Evolutionary conservation across 2,113 vertebrate genomes (phyloP).

Genomic region (Carassius carassius): DNA sequence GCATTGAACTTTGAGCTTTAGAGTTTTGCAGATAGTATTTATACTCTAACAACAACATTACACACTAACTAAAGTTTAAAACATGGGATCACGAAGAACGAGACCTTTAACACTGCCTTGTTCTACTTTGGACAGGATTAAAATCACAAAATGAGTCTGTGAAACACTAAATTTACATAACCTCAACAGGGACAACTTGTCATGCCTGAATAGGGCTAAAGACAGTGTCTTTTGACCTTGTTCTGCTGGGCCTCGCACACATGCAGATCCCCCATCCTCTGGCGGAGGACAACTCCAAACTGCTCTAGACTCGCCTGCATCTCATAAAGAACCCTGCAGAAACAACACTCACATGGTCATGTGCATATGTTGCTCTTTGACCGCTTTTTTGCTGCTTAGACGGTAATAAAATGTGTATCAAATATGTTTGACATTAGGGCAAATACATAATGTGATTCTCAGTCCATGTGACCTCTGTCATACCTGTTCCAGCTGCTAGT

Average conservation of each 20-base stretch:
- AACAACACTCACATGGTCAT: constrained; percentile 28
- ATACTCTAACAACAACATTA: no score
- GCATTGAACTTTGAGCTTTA: no score
- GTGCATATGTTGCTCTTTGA: neutral
- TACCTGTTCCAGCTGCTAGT: constrained; percentile 72
- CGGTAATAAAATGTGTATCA: neutral
- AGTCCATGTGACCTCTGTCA: constrained; percentile 39
- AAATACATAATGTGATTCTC: neutral
- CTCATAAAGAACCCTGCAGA: constrained; percentile 76
- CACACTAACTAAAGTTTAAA: no score
- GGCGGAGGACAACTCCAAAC: constrained; percentile 72
- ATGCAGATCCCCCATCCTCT: constrained; percentile 76
- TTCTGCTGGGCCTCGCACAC: constrained; percentile 77
- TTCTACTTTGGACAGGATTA: no score
- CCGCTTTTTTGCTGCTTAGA: neutral
- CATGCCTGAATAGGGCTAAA: neutral
- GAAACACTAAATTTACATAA: neutral
- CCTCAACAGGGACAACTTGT: neutral
- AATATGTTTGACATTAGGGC: neutral
- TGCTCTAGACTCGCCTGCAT: constrained; percentile 80
- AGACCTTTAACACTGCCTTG: no score
- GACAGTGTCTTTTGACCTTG: constrained; percentile 66
- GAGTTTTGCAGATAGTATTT: no score
- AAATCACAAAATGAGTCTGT: neutral
- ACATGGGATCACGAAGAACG: no score